Base-by-base conservation (phyloP, 2,113 vertebrate genomes). In the Procavia capensis region DNA sequence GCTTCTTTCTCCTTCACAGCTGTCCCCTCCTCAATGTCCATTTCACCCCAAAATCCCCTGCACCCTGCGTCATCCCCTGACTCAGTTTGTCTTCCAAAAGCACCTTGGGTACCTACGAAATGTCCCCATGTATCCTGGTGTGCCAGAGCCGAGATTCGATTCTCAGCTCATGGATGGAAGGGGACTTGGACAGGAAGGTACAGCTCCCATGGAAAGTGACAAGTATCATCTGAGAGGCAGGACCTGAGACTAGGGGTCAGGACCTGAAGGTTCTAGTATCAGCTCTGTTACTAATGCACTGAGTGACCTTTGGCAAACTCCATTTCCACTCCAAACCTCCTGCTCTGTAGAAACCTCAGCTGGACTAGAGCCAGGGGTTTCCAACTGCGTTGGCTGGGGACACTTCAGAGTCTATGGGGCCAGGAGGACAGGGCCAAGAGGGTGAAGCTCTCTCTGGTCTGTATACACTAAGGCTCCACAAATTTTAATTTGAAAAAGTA, bases 401-500 rank as follows among this genome's bases (percentile, higher is more conserved):
- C 39, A 43, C 20, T 9, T 29, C 43, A 5, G 0, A 0, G 0
- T 22, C 68, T 20, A 5, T 19, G 29, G 80, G 54, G 61, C 36
- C 13, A 0, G 6, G 83, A 45, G 13, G 31, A 16, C 91, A 25
- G 64, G 22, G 36, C 13, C 6, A 0, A 47, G 31, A 43, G 6
- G 2, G 41, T 1, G 24, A 14, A 20, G 13, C 13, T 45, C 59
- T 86, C 47, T 64, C 41, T 9, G 17, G 24, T 45, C 17, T 34
- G 22, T 6, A 31, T 4, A 27, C 0, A 45, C 1, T 39, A 10
- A 68, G 70, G 41, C 4, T 59, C 72, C 8, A 0, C 0, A 14
- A n/a, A 27, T 24, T 24, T 79, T 59, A 79, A 27, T 9, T 16
- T 6, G 27, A 82, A 36, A 29, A 61, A 85, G 31, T 3, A 22